These are phyloP conservation scores for Muscicapa striata DNA, from an alignment of 2,797 vertebrate species.

Conservation along the genomic window DNA sequence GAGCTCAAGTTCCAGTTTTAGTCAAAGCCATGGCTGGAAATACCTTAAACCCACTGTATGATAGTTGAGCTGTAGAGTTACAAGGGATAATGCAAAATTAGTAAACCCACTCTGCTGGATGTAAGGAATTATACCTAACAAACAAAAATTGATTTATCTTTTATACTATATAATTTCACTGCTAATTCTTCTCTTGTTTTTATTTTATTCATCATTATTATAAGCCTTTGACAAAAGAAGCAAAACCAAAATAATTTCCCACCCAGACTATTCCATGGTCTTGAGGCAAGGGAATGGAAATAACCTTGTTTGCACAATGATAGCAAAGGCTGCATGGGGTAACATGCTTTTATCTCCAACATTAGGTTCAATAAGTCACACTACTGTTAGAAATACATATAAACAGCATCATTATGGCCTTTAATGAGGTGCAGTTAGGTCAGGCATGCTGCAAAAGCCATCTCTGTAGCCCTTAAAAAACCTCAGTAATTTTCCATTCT, in stretches of 20 bases:
- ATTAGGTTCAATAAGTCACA: not conserved
- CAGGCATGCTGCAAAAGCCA: not conserved
- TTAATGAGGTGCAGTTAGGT: not conserved
- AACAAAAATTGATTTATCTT: not conserved
- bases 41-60: not conserved
- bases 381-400: not conserved
- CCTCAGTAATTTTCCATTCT: conserved; percentile 21
- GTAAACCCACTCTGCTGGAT: not conserved
- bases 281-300: not conserved
- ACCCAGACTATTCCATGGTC: not conserved
- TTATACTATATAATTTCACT: not conserved
- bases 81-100: not conserved
- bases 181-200: not conserved
- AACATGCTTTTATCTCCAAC: not conserved
- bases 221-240: not conserved
- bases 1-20: not conserved
- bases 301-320: not conserved
- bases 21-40: not conserved
- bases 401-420: not conserved
- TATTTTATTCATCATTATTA: not conserved
- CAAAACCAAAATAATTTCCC: not conserved
- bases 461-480: not conserved
- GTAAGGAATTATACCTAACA: not conserved
- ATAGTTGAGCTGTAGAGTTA: not conserved
- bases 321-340: not conserved